Evolutionary conservation across 2,888 invertebrate genomes (phyloP).

Genomic region (Luperina nickerlii): DNA sequence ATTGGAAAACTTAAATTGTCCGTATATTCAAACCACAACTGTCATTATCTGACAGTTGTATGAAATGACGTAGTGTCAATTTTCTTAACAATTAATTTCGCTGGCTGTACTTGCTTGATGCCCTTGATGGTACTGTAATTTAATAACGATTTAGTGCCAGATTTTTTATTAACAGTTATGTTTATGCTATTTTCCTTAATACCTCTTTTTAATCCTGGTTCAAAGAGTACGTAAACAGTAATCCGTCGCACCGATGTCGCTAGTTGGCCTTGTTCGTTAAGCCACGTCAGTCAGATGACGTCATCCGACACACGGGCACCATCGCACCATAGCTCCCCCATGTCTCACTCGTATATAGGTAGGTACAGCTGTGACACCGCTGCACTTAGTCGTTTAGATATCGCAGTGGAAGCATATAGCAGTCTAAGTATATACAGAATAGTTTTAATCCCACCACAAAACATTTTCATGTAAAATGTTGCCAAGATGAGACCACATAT

Average conservation of each 20-base stretch:
- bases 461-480: too few relatives aligned
- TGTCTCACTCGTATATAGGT: not conserved
- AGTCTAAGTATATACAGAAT: not conserved
- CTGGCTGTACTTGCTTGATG: not conserved
- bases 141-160: too few relatives aligned
- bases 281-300: slow-evolving; percentile 43
- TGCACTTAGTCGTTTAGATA: not conserved
- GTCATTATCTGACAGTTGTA: not conserved
- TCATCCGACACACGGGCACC: slow-evolving; percentile 30
- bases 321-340: slow-evolving; percentile 15
- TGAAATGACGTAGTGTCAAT: not conserved
- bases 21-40: not conserved
- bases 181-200: not conserved
- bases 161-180: not conserved
- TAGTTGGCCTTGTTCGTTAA: slow-evolving; percentile 45
- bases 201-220: not conserved
- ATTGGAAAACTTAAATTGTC: not conserved
- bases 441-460: too few relatives aligned
- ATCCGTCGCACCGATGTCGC: slow-evolving; percentile 20
- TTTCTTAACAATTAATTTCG: not conserved
- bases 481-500: too few relatives aligned
- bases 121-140: too few relatives aligned
- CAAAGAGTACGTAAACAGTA: slow-evolving; percentile 34
- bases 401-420: not conserved
- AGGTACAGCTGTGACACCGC: not conserved